These are phyloP conservation scores for Perodicticus potto DNA, from an alignment of 2,797 vertebrate genomes.

Conservation along the genomic window DNA sequence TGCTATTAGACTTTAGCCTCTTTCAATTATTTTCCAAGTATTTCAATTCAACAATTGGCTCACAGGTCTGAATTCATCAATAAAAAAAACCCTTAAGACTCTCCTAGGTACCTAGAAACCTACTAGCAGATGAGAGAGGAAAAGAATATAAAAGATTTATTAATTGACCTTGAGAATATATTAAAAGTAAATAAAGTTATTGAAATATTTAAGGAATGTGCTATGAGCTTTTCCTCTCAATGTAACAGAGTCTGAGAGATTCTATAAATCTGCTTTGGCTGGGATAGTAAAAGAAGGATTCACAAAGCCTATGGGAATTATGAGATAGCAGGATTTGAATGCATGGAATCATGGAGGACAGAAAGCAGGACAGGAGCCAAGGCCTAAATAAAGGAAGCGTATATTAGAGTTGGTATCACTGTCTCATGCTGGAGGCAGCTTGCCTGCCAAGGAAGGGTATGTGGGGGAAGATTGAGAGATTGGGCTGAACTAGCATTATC, in stretches of 20 bases:
- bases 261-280: slow-evolving; percentile 19
- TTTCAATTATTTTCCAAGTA: slow-evolving; percentile 53
- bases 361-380: not conserved
- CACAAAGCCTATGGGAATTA: not conserved
- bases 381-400: not conserved
- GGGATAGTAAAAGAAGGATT: not conserved
- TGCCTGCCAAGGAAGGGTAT: not conserved
- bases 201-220: slow-evolving; percentile 25
- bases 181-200: slow-evolving; percentile 58
- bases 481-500: not conserved
- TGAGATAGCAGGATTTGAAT: not conserved
- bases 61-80: not conserved
- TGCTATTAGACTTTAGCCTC: not conserved
- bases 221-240: not conserved
- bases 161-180: not conserved
- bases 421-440: not conserved
- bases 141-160: not conserved
- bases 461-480: not conserved
- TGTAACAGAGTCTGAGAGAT: not conserved
- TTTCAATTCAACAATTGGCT: not conserved
- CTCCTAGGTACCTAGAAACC: not conserved
- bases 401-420: not conserved
- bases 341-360: not conserved
- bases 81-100: not conserved
- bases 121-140: not conserved